Conservation (phyloP, 2,888 invertebrate species). For the Didymodactylos carnosus region DNA sequence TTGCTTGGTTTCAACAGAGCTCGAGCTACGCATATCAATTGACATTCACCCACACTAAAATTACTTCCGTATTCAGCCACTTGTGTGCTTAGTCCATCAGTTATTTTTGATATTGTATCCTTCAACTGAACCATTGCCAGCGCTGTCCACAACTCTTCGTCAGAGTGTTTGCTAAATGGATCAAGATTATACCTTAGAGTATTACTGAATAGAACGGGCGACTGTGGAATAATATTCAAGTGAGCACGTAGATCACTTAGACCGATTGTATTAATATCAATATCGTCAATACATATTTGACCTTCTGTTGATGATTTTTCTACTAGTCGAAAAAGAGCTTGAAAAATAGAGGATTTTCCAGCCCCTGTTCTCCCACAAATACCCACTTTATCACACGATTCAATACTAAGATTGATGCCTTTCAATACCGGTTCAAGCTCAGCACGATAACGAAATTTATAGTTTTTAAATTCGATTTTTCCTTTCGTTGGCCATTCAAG, state of each 20-base stretch:
- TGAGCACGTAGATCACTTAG: constrained; percentile 54
- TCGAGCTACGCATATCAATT: constrained; percentile 30
- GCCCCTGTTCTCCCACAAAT: constrained; percentile 40
- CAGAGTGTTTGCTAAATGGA: constrained; percentile 25
- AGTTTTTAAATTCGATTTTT: constrained; percentile 25
- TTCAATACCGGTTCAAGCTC: constrained; percentile 48
- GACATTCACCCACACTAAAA: constrained; percentile 30
- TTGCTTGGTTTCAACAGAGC: constrained; percentile 26
- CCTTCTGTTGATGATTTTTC: constrained; percentile 50
- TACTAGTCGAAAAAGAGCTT: constrained; percentile 59
- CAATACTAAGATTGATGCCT: constrained; percentile 31
- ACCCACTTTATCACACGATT: constrained; percentile 43
- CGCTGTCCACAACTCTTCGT: constrained; percentile 25
- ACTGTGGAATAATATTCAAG: constrained; percentile 64
- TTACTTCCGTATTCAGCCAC: constrained; percentile 29
- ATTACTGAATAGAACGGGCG: constrained; percentile 31
- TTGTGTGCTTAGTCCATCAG: constrained; percentile 23
- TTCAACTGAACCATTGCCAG: constrained; percentile 24
- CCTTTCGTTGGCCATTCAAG: constrained; percentile 35
- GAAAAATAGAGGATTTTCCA: constrained; percentile 47
- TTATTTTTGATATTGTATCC: no score
- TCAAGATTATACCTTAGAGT: constrained; percentile 28
- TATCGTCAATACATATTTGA: constrained; percentile 55
- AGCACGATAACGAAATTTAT: constrained; percentile 49
- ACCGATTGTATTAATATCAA: constrained; percentile 43